A percentile compares a stretch with the other conserved stretches of the same genome.
Evolutionary conservation across 2,113 vertebrate genomes (phyloP).

Genomic region (Pyxicephalus adspersus): DNA sequence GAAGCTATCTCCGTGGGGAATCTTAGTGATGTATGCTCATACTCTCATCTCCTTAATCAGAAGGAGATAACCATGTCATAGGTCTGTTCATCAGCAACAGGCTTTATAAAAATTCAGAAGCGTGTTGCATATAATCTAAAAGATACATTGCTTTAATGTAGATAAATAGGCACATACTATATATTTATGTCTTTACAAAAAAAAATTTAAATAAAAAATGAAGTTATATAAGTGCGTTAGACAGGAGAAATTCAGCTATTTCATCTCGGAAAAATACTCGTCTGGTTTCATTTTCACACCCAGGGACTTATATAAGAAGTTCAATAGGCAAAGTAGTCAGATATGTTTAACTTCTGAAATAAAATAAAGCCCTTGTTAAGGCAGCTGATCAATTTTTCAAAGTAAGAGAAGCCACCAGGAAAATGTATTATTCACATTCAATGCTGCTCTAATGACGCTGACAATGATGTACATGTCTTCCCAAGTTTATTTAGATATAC

Average conservation of each 20-base stretch:
- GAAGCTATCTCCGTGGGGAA: conserved; percentile 84
- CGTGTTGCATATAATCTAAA: conserved; percentile 11
- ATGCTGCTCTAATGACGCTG: background rate
- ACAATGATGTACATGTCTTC: background rate
- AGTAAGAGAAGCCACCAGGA: conserved; percentile 2
- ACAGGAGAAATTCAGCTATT: background rate
- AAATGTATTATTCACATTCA: conserved; percentile 6
- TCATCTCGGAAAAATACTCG: conserved; percentile 16
- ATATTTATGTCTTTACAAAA: conserved; percentile 12
- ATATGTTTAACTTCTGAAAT: conserved; percentile 25
- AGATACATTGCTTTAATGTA: conserved; percentile 26
- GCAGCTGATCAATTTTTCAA: conserved; percentile 17
- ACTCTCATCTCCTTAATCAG: conserved; percentile 82
- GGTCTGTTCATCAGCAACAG: conserved; percentile 71
- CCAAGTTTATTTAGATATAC: conserved; percentile 1
- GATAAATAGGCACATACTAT: conserved; percentile 16
- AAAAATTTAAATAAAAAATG: conserved; percentile 26
- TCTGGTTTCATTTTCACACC: conserved; percentile 29
- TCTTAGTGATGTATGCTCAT: conserved; percentile 76
- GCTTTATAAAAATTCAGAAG: conserved; percentile 65
- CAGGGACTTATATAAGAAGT: conserved; percentile 41
- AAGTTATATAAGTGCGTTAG: conserved; percentile 16
- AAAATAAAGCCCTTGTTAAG: conserved; percentile 35
- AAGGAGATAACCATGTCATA: conserved; percentile 77
- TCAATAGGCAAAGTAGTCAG: conserved; percentile 42